Evolutionary conservation across 1,140 invertebrate genomes (phyloP), one percentile per base, ranked within the genome.

Genomic region (Chionoecetes opilio): DNA sequence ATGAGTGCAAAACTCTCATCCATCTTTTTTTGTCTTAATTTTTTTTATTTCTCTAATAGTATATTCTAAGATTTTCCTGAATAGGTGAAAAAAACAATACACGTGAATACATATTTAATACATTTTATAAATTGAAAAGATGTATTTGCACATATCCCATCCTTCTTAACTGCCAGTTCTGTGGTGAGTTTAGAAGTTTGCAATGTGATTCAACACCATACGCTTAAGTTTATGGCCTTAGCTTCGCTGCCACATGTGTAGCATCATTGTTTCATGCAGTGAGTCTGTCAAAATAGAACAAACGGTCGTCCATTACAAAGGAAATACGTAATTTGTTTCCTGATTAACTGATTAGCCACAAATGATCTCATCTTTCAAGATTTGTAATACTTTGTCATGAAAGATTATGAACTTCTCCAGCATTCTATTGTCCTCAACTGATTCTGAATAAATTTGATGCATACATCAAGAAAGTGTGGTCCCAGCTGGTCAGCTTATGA

Each of bases 141-240:
- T 34, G n/a, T 29, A 75, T 34, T 86, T 75, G 41, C 31, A 32
- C 32, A 34, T 34, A 29, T 34, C 53, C 29, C 11, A 29, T n/a
- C 89, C 34, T 75, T 63, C 41, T 75, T 91, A 34, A n/a, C 46
- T 75, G 46, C 32, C 34, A 91, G 89, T n/a, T 75, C 53, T 53
- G 31, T 91, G 89, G 89, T 91, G 91, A 88, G 91, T 82, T 87
- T 35, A 41, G 53, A n/a, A 53, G 90, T 92, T 86, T 31, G 46
- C 82, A 86, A 17, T 86, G 90, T 82, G 89, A 91, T 91, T 75
- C 82, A 91, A 92, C 94, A 87, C 92, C 94, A 95, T 95, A 95
- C 94, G 94, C 94, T 95, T 95, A 95, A 95, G 94, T 95, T 95
- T 38, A 92, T 95, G 94, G 94, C 94, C 94, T 95, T 95, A 95